A percentile compares a stretch with the other conserved stretches of the same genome.
Evolutionary conservation across 2,888 invertebrate species (phyloP).

Genomic region (Trachelus iudaicus): DNA sequence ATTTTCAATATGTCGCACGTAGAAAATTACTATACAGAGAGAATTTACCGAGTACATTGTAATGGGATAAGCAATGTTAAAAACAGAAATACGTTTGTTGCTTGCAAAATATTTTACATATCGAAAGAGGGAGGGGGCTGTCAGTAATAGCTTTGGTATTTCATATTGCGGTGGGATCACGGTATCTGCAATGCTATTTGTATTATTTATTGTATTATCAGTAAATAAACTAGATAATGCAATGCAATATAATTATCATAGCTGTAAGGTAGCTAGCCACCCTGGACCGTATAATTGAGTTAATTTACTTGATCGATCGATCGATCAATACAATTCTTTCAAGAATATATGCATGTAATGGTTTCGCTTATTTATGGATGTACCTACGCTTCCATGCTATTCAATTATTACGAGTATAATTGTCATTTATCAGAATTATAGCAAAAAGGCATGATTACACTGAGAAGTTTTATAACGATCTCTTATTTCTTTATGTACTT

Average conservation of each 20-base stretch:
- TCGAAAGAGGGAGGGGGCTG: slow-evolving; percentile 32
- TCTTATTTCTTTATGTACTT: slow-evolving; percentile 3
- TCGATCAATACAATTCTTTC: slow-evolving; percentile 6
- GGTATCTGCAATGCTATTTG: slow-evolving; percentile 32
- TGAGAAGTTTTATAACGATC: slow-evolving; percentile 25
- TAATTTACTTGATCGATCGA: neutral
- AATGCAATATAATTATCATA: neutral
- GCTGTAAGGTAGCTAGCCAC: neutral
- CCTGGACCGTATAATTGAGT: neutral
- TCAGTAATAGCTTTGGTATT: slow-evolving; percentile 55
- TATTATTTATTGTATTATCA: slow-evolving; percentile 33
- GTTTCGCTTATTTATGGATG: slow-evolving; percentile 14
- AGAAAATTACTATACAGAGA: slow-evolving; percentile 43
- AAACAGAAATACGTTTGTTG: slow-evolving; percentile 29
- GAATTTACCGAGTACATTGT: slow-evolving; percentile 21
- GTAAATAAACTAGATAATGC: slow-evolving; percentile 31
- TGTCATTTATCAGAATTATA: slow-evolving; percentile 24
- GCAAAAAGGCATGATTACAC: slow-evolving; percentile 33
- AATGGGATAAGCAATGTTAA: slow-evolving; percentile 8
- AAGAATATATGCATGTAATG: slow-evolving; percentile 27
- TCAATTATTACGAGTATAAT: slow-evolving; percentile 39
- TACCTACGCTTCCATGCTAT: slow-evolving; percentile 18
- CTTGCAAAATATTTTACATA: slow-evolving; percentile 42
- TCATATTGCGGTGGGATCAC: slow-evolving; percentile 49
- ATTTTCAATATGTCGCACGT: slow-evolving; percentile 26